Conservation (phyloP, 2,888 invertebrate genomes). For the Octodonta nipae region DNA sequence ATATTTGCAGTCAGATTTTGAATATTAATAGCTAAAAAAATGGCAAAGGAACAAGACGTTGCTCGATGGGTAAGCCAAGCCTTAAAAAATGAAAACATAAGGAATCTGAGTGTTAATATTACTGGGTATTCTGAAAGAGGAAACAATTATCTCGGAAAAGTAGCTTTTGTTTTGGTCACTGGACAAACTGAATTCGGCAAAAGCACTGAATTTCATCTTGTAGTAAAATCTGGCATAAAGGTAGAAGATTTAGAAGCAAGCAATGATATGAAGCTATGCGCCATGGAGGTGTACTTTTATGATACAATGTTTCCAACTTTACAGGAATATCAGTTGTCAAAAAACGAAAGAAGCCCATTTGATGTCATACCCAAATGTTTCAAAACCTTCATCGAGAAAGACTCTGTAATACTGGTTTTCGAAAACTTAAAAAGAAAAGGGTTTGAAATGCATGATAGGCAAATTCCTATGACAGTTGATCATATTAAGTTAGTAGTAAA, state of each 20-base stretch:
- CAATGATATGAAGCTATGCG: slow-evolving; percentile 12
- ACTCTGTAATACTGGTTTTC: slow-evolving; percentile 15
- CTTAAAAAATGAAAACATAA: slow-evolving; percentile 8
- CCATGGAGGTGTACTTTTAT: slow-evolving; percentile 17
- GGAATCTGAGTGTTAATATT: slow-evolving; percentile 7
- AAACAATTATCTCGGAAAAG: slow-evolving; percentile 19
- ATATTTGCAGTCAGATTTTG: too few species aligned
- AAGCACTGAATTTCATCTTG: slow-evolving; percentile 11
- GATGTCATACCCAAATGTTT: slow-evolving; percentile 12
- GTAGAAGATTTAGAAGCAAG: too few species aligned
- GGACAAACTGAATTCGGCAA: slow-evolving; percentile 9
- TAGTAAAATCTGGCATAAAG: slow-evolving; percentile 7
- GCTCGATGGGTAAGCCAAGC: slow-evolving; percentile 8
- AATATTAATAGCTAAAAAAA: too few species aligned
- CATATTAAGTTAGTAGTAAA: slow-evolving; percentile 20
- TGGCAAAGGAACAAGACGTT: slow-evolving; percentile 1
- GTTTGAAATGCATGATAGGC: slow-evolving; percentile 16
- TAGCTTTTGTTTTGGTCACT: slow-evolving; percentile 15
- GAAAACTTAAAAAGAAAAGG: slow-evolving; percentile 19
- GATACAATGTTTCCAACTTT: slow-evolving; percentile 13
- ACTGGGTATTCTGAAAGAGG: slow-evolving; percentile 14
- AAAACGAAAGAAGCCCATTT: slow-evolving; percentile 9
- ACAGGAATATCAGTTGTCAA: slow-evolving; percentile 11
- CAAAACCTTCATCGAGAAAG: slow-evolving; percentile 7
- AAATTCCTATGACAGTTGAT: slow-evolving; percentile 17